Evolutionary conservation across 2,113 vertebrate genomes (phyloP).

Genomic region (Corythaixoides concolor): DNA sequence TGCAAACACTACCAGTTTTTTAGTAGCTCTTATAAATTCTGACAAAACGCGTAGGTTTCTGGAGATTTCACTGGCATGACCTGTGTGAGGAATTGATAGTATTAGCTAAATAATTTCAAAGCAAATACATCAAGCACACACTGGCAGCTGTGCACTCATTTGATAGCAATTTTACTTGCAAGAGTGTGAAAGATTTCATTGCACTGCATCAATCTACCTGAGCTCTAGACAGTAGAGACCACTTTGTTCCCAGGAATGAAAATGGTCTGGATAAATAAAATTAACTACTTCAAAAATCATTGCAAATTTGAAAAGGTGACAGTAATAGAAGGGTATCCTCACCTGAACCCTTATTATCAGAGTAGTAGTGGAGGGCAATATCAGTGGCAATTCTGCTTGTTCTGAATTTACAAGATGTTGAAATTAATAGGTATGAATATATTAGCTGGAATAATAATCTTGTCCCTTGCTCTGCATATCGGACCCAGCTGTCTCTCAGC

Average conservation of each 20-base stretch:
- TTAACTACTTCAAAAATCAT: not conserved
- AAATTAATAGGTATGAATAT: not conserved
- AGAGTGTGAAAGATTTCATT: not conserved
- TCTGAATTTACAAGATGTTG: not conserved
- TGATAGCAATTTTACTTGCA: not conserved
- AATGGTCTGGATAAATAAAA: not conserved
- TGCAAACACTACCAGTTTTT: not conserved
- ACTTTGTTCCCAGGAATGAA: not conserved
- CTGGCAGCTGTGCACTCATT: not conserved
- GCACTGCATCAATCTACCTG: not conserved
- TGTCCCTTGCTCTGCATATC: not conserved
- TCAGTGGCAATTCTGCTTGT: not conserved
- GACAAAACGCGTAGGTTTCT: not conserved
- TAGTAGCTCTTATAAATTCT: not conserved
- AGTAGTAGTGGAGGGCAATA: not conserved
- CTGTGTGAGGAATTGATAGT: not conserved
- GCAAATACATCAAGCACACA: not conserved
- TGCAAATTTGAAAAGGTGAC: not conserved
- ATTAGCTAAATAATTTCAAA: constrained; percentile 3
- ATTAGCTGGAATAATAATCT: not conserved
- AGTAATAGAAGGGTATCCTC: not conserved
- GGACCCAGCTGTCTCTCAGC: not conserved
- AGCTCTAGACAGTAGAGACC: not conserved
- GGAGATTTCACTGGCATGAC: not conserved
- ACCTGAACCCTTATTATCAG: not conserved